Evolutionary conservation across 1,140 invertebrate species (phyloP).

Genomic region (Ridgeia piscesae): DNA sequence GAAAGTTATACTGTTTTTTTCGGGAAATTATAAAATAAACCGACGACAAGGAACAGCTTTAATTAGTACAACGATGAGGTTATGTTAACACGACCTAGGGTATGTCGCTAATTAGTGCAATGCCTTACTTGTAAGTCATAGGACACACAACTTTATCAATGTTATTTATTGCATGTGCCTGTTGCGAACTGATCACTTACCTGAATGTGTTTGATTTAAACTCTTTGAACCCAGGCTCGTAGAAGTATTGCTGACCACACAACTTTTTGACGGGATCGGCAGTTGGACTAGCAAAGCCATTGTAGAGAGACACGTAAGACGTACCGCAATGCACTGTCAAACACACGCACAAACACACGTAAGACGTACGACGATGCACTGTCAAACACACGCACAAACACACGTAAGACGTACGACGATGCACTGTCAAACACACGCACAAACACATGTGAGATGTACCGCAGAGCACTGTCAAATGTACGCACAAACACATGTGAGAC

Average conservation of each 20-base stretch:
- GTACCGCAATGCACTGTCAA: constrained; percentile 34
- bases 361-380: neutral
- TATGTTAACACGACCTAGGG: no score
- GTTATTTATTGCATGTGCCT: no score
- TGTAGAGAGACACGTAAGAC: constrained; percentile 46
- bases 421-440: no score
- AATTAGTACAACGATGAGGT: no score
- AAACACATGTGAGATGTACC: no score
- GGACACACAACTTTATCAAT: no score
- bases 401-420: neutral
- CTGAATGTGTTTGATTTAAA: constrained; percentile 28
- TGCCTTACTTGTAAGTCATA: no score
- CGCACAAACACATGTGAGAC: constrained; percentile 45
- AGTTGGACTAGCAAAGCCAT: constrained; percentile 46
- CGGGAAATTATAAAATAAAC: no score
- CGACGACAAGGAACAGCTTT: no score
- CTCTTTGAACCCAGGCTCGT: constrained; percentile 28
- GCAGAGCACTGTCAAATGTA: constrained; percentile 37
- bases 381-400: neutral
- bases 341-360: neutral
- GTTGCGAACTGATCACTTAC: neutral
- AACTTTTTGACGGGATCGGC: constrained; percentile 38
- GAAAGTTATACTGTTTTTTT: no score
- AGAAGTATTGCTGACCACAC: constrained; percentile 52
- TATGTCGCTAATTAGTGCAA: no score